A percentile compares a stretch with the other conserved stretches of the same genome.
These are phyloP conservation scores for Peromyscus californicus DNA, from an alignment of 2,113 vertebrate genomes.

Conservation along the genomic window DNA sequence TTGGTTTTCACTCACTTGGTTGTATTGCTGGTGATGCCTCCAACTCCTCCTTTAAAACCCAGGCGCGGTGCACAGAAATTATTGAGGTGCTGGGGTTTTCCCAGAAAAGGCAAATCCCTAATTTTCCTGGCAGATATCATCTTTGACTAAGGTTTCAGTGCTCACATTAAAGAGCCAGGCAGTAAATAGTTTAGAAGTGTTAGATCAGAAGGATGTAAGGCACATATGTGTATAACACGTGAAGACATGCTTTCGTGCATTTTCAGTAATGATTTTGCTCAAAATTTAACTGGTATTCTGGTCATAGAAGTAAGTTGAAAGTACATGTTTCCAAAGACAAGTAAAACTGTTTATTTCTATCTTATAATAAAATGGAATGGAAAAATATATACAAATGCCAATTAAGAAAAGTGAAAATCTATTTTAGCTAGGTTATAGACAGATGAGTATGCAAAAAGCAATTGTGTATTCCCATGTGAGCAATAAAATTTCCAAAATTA, in stretches of 20 bases:
- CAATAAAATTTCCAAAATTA: neutral
- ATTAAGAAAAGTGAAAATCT: neutral
- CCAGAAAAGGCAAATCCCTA: neutral
- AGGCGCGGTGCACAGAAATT: neutral
- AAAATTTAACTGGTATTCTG: neutral
- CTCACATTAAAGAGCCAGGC: neutral
- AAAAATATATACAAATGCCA: neutral
- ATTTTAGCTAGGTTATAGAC: neutral
- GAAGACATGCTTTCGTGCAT: neutral
- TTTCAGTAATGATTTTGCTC: neutral
- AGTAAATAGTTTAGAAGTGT: neutral
- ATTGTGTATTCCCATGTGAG: neutral
- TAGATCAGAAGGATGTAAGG: neutral
- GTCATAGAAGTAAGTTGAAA: neutral
- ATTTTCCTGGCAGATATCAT: neutral
- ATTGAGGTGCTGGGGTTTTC: neutral
- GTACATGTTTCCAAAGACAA: neutral
- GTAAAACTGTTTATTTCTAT: neutral
- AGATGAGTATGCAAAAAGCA: neutral
- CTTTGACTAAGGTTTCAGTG: neutral
- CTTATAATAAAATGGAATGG: neutral
- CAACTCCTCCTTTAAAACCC: neutral
- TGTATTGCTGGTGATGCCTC: neutral
- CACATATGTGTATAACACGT: neutral
- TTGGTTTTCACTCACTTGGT: neutral